Percentiles rank a stretch among this genome's conserved stretches.
Evolutionary conservation across 2,888 invertebrate genomes (phyloP).

Genomic region (Odontomyia ornata): DNA sequence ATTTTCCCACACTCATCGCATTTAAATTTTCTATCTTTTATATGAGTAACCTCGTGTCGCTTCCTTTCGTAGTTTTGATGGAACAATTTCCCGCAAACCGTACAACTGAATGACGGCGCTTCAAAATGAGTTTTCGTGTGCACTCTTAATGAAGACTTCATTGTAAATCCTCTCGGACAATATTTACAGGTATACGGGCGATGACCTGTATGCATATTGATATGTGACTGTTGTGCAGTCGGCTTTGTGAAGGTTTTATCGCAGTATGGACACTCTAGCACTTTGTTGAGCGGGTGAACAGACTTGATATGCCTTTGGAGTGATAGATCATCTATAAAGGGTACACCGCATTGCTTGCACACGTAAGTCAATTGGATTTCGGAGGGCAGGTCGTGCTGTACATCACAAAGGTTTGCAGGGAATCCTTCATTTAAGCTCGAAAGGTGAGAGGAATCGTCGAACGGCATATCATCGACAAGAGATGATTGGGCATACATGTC

Average conservation of each 20-base stretch:
- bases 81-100: slow-evolving; percentile 55
- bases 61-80: slow-evolving; percentile 55
- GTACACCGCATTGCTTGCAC: slow-evolving; percentile 15
- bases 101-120: slow-evolving; percentile 14
- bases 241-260: background rate
- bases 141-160: slow-evolving; percentile 28
- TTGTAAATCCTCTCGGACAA: slow-evolving; percentile 37
- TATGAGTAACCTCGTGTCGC: slow-evolving; percentile 56
- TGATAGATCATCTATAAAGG: background rate
- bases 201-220: slow-evolving; percentile 14
- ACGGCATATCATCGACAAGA: no score
- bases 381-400: no score
- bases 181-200: slow-evolving; percentile 15
- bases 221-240: background rate
- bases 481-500: no score
- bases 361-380: no score
- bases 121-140: slow-evolving; percentile 27
- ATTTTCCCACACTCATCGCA: slow-evolving; percentile 56
- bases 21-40: slow-evolving; percentile 56
- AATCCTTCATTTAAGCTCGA: no score
- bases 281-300: background rate
- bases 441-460: no score
- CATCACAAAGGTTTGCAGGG: no score
- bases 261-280: slow-evolving; percentile 12
- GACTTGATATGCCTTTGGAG: background rate